phyloP scores from a whole-genome alignment of 2,888 invertebrate genomes.

The Ganaspis brasiliensis region DNA sequence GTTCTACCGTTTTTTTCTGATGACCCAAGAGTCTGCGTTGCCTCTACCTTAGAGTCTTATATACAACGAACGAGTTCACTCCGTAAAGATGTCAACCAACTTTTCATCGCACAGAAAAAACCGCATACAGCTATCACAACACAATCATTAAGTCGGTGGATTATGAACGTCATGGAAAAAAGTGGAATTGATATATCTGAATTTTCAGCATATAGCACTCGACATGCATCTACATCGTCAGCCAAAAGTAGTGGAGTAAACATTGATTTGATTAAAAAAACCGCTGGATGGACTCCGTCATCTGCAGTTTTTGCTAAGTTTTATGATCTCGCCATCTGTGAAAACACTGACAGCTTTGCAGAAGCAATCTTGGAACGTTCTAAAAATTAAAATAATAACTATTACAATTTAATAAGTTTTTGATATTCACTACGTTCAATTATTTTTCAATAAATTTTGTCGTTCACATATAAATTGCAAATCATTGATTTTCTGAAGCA shows the following conservation, averaged over 20 bases:
- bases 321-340: neutral
- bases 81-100: neutral
- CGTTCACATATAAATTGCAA: too few relatives aligned
- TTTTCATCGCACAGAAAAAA: slow-evolving; percentile 28
- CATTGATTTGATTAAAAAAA: slow-evolving; percentile 44
- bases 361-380: neutral
- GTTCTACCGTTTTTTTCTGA: slow-evolving; percentile 8
- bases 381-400: neutral
- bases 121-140: slow-evolving; percentile 4
- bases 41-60: slow-evolving; percentile 8
- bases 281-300: slow-evolving; percentile 19
- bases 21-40: slow-evolving; percentile 25
- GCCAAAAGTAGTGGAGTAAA: slow-evolving; percentile 42
- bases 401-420: neutral
- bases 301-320: too few relatives aligned
- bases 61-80: slow-evolving; percentile 15
- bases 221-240: slow-evolving; percentile 48
- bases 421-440: neutral
- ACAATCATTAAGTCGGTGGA: slow-evolving; percentile 50
- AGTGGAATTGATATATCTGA: slow-evolving; percentile 35
- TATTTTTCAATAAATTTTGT: neutral
- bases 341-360: neutral
- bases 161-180: slow-evolving; percentile 26
- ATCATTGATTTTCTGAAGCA: neutral
- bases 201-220: slow-evolving; percentile 38